Percentiles rank a stretch among this genome's conserved stretches.
These are phyloP conservation scores for Microtus richardsoni DNA, from an alignment of 2,113 vertebrate genomes.

Conservation along the genomic window DNA sequence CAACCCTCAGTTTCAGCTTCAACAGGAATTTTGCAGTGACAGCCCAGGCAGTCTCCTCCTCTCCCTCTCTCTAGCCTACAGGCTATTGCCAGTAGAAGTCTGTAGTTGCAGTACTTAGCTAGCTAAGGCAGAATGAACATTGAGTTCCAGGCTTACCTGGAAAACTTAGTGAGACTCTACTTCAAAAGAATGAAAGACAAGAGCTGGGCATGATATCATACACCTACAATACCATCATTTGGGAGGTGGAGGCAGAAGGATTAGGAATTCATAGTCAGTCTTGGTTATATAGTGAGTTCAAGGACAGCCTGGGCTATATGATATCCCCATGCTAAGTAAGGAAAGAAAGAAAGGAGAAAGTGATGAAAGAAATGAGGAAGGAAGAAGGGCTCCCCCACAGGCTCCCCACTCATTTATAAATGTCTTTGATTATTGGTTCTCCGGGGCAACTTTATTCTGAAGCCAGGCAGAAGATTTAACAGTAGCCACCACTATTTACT, in stretches of 20 bases:
- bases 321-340: not conserved
- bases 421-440: constrained; percentile 26
- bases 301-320: not conserved
- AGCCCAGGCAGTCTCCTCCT: not conserved
- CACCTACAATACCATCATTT: not conserved
- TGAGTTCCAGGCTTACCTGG: not conserved
- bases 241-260: not conserved
- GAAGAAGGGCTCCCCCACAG: no score
- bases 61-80: not conserved
- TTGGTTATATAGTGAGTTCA: not conserved
- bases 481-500: constrained; percentile 1
- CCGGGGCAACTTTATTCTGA: constrained; percentile 13
- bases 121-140: not conserved
- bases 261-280: not conserved
- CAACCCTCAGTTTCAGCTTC: not conserved
- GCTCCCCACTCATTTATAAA: not conserved
- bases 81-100: not conserved
- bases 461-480: not conserved
- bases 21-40: not conserved
- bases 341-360: not conserved
- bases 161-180: not conserved
- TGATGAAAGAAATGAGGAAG: no score
- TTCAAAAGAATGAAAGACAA: not conserved
- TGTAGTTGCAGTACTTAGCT: not conserved
- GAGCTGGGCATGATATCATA: not conserved